Conservation (phyloP, 2,797 vertebrate species). For the Eleutherodactylus coqui region DNA sequence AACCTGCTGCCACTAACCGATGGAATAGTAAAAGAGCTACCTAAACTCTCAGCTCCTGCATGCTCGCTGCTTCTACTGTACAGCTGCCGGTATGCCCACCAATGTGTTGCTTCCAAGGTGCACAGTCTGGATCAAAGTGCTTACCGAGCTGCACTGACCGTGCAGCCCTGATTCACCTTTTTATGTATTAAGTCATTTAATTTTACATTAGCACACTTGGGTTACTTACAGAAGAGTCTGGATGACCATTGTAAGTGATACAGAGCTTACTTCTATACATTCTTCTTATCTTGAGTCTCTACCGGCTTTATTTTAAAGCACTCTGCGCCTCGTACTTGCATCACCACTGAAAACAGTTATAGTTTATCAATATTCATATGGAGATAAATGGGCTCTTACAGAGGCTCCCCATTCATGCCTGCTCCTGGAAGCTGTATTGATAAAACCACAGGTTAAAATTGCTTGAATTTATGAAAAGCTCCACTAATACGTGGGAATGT, state of each 20-base stretch:
- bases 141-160: too few species aligned
- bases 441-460: background rate
- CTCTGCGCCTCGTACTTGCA: background rate
- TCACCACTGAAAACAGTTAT: background rate
- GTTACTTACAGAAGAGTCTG: background rate
- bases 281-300: background rate
- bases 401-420: background rate
- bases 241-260: background rate
- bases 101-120: too few species aligned
- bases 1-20: too few species aligned
- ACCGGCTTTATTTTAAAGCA: background rate
- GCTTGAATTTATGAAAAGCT: background rate
- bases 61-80: too few species aligned
- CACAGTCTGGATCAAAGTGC: too few species aligned
- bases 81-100: too few species aligned
- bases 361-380: conserved; percentile 13
- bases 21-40: too few species aligned
- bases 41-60: too few species aligned
- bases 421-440: background rate
- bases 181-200: too few species aligned
- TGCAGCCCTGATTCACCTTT: too few species aligned
- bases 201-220: background rate
- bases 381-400: conserved; percentile 4
- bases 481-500: background rate
- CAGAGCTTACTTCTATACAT: background rate